Conservation (phyloP, 2,113 vertebrate species). For the Myiozetetes cayanensis region DNA sequence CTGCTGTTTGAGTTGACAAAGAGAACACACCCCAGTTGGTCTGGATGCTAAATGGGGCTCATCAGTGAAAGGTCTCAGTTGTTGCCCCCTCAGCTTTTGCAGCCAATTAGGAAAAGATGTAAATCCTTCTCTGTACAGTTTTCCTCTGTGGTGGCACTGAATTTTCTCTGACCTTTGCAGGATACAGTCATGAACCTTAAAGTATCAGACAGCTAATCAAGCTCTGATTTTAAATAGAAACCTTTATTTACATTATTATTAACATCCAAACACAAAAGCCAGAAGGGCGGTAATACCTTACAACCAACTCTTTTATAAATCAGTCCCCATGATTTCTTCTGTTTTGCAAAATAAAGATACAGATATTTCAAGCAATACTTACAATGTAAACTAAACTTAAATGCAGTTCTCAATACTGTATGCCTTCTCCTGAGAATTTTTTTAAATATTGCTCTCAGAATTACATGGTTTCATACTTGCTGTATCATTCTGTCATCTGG, state of each 20-base stretch:
- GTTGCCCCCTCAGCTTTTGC: neutral
- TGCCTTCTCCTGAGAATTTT: conserved; percentile 76
- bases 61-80: accelerated
- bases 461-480: conserved; percentile 46
- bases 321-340: conserved; percentile 39
- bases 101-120: neutral
- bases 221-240: conserved; percentile 91
- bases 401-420: conserved; percentile 66
- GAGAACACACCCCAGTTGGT: accelerated
- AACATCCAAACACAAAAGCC: conserved; percentile 83
- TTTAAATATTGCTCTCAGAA: conserved; percentile 76
- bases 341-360: conserved; percentile 61
- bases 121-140: neutral
- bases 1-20: neutral
- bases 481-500: conserved; percentile 46
- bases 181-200: neutral
- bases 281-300: conserved; percentile 81
- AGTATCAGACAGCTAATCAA: neutral
- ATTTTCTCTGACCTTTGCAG: neutral
- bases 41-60: neutral
- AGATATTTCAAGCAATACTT: conserved; percentile 63
- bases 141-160: neutral
- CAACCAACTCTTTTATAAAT: conserved; percentile 74
- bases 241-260: conserved; percentile 98
- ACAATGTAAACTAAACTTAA: conserved; percentile 70